Conservation (phyloP, 2,113 vertebrate species). For the Periophthalmodon schlosseri region DNA sequence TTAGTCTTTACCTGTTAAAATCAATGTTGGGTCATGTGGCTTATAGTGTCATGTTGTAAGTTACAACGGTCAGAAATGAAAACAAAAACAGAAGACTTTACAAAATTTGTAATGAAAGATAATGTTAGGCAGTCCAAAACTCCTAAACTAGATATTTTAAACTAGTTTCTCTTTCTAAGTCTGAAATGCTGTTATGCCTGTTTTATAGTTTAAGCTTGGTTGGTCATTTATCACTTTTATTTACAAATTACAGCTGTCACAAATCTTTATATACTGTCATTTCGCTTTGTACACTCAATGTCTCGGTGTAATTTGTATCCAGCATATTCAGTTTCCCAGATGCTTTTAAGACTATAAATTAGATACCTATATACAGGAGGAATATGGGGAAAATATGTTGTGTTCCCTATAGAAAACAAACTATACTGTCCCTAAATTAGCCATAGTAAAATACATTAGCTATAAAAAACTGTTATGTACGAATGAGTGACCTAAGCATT, state of each 20-base stretch:
- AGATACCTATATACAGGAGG: background rate
- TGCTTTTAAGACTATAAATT: conserved; percentile 7
- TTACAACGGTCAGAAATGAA: conserved; percentile 3
- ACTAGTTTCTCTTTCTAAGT: background rate
- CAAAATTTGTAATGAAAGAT: background rate
- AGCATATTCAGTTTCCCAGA: background rate
- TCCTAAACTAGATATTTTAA: background rate
- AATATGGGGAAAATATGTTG: background rate
- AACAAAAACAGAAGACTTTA: background rate
- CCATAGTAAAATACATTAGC: too few relatives aligned
- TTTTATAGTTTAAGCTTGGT: background rate
- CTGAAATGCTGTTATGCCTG: background rate
- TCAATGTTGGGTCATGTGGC: conserved; percentile 44
- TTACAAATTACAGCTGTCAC: background rate
- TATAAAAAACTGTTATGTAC: too few relatives aligned
- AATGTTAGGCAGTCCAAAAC: background rate
- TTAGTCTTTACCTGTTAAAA: conserved; percentile 47
- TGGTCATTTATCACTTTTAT: background rate
- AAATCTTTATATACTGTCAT: background rate
- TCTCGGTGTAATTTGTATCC: background rate
- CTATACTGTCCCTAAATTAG: background rate
- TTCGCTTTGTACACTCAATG: background rate
- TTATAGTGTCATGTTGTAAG: conserved; percentile 25
- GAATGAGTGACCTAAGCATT: too few relatives aligned
- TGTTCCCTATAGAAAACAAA: background rate